Base-by-base conservation (phyloP, 2,888 invertebrate genomes). In the Tridacna crocea region DNA sequence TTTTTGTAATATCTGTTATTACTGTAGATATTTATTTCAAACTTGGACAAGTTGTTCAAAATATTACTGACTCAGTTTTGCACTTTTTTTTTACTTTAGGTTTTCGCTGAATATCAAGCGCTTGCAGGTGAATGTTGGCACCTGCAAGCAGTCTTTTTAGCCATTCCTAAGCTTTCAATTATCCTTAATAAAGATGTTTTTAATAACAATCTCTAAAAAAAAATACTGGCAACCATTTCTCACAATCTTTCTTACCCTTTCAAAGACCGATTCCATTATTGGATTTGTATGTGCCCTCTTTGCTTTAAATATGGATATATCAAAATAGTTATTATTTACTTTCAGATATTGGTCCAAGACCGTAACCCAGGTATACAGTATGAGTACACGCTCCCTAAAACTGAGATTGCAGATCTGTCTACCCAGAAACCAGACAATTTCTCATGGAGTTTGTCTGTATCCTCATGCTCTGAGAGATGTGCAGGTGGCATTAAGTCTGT, bases 381-480 rank as follows among this genome's bases (percentile, higher is more conserved):
- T 83, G 88, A 91, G 77, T 92, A 92, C 82, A 89, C 90, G 4
- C 76, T 92, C 26, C 91, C 90, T 0, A 85, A 85, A 22, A 72
- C 82, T 19, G 73, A 70, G 0, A 74, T 73, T 6, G 81, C 86
- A 17, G 58, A 61, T 1, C n/a, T 68, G 0, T 79, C 83, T 10
- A 80, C 81, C 0, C 82, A 73, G 19, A 65, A 77, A 24, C 80
- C 83, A 0, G 82, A 81, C 70, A 87, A 81, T 61, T 99, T 98
- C 95, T 96, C 96, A 68, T 99, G 99, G 99, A 96, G 96, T 60
- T 96, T 89, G 96, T 96, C 72, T 96, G 96, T 97, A 94, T 96
- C 96, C 0, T 95, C 96, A 0, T 99, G 99, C 95, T 97, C 96
- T 87, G 96, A 96, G n/a, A 95, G 97, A 8, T 99, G 99, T 93